These are phyloP conservation scores for Polymixis lichenea DNA, from an alignment of 2,888 invertebrate genomes.

Conservation along the genomic window DNA sequence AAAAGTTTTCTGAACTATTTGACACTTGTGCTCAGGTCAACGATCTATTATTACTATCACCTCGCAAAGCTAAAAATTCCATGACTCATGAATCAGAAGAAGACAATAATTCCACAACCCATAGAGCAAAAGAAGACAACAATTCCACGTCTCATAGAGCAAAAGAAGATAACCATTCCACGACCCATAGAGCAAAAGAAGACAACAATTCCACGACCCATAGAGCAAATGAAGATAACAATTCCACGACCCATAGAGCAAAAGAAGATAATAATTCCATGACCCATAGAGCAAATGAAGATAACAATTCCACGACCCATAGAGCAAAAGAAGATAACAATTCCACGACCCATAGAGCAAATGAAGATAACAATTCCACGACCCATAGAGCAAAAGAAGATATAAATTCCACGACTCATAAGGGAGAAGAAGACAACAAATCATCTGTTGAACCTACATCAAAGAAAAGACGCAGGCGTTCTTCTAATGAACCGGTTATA, in stretches of 20 bases:
- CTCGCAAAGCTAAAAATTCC: constrained; percentile 7
- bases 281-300: constrained; percentile 4
- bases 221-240: constrained; percentile 9
- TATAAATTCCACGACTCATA: background rate
- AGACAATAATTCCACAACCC: background rate
- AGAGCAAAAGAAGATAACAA: constrained; percentile 7
- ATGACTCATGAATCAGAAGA: background rate
- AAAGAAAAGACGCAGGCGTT: constrained; percentile 68
- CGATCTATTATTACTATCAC: constrained; percentile 8
- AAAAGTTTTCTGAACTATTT: constrained; percentile 21
- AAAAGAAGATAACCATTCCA: constrained; percentile 8
- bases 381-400: constrained; percentile 7
- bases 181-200: background rate
- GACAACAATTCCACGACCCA: background rate
- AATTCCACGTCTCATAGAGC: background rate
- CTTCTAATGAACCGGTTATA: constrained; percentile 59
- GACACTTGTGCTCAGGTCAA: constrained; percentile 28
- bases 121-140: constrained; percentile 7
- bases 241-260: background rate
- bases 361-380: background rate
- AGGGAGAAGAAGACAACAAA: constrained; percentile 9
- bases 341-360: background rate
- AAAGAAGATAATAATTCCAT: constrained; percentile 6
- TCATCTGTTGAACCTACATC: constrained; percentile 22
- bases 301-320: background rate